phyloP scores from a whole-genome alignment of 2,797 vertebrate species.

The Lepidocolaptes lacrymiger region DNA sequence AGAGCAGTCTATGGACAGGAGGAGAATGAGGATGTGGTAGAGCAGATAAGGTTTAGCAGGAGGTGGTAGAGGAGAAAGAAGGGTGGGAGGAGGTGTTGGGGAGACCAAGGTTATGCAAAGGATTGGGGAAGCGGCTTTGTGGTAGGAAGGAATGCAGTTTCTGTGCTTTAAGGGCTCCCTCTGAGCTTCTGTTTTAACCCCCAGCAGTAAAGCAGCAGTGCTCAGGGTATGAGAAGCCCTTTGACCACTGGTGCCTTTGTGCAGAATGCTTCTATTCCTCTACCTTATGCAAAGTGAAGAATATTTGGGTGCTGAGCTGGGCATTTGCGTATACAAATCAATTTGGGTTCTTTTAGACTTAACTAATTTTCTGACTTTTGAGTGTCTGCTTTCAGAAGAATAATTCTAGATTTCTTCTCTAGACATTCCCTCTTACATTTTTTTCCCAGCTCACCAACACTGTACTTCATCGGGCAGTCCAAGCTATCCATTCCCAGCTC shows the following conservation, averaged over 20 bases:
- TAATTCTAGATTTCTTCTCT: not conserved
- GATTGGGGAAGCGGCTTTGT: conserved; percentile 78
- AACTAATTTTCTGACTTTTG: not conserved
- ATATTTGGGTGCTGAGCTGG: not conserved
- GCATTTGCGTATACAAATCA: conserved; percentile 24
- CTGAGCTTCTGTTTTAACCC: conserved; percentile 23
- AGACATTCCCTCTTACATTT: not conserved
- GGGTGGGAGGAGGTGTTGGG: conserved; percentile 82
- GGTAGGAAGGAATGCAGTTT: conserved; percentile 61
- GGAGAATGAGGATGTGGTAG: conserved; percentile 69
- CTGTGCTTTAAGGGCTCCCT: conserved; percentile 32
- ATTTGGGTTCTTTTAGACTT: conserved; percentile 12
- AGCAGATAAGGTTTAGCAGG: conserved; percentile 65
- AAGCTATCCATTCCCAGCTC: not conserved
- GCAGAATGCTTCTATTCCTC: not conserved
- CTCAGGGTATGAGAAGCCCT: not conserved
- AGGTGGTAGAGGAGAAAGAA: conserved; percentile 72
- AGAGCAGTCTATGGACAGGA: conserved; percentile 41
- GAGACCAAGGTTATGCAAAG: conserved; percentile 80
- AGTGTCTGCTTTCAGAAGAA: not conserved
- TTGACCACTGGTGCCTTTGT: not conserved
- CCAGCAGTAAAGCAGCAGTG: not conserved
- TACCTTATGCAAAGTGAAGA: conserved; percentile 44
- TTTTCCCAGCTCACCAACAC: not conserved
- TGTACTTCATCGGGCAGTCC: not conserved